Conservation (phyloP, 2,797 vertebrate species). For the Myotis pilosus region DNA sequence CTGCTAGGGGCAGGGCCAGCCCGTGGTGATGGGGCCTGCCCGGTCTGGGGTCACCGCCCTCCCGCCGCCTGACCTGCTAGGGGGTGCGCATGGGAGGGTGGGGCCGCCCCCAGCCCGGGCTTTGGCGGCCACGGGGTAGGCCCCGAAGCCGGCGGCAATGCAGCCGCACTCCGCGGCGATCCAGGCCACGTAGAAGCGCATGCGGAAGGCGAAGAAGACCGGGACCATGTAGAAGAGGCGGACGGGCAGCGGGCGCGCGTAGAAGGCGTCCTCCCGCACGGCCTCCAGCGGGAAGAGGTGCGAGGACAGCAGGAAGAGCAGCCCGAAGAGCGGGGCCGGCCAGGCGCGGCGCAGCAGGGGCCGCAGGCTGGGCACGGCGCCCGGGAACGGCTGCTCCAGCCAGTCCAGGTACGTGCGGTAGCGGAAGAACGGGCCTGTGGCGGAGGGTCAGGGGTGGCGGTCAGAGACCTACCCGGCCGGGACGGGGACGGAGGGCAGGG, state of each 20-base stretch:
- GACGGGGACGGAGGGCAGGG: background rate
- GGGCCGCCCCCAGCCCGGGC: slow-evolving; percentile 92
- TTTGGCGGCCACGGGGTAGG: slow-evolving; percentile 89
- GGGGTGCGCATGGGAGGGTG: slow-evolving; percentile 84
- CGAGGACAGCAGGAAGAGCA: slow-evolving; percentile 88
- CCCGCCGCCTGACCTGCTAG: slow-evolving; percentile 76
- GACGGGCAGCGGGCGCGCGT: slow-evolving; percentile 85
- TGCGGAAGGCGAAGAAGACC: slow-evolving; percentile 93
- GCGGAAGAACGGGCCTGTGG: slow-evolving; percentile 92
- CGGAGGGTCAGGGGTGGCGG: background rate
- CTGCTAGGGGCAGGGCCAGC: slow-evolving; percentile 62
- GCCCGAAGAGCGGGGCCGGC: slow-evolving; percentile 88
- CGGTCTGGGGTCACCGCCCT: slow-evolving; percentile 70
- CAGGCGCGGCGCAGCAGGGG: slow-evolving; percentile 88
- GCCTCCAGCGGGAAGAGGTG: slow-evolving; percentile 89
- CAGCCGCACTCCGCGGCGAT: slow-evolving; percentile 91
- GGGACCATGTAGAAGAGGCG: slow-evolving; percentile 93
- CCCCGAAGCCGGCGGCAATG: slow-evolving; percentile 92
- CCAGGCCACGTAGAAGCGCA: slow-evolving; percentile 96
- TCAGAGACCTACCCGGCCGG: background rate
- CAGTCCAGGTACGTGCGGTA: slow-evolving; percentile 92
- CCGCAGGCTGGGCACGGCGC: slow-evolving; percentile 85
- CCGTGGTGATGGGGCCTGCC: slow-evolving; percentile 36
- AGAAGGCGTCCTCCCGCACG: slow-evolving; percentile 88
- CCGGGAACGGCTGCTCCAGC: slow-evolving; percentile 88